A percentile compares a stretch with the other conserved stretches of the same genome.
Conservation (phyloP, 1,140 invertebrate genomes). For the Trinorchestia longiramus region DNA sequence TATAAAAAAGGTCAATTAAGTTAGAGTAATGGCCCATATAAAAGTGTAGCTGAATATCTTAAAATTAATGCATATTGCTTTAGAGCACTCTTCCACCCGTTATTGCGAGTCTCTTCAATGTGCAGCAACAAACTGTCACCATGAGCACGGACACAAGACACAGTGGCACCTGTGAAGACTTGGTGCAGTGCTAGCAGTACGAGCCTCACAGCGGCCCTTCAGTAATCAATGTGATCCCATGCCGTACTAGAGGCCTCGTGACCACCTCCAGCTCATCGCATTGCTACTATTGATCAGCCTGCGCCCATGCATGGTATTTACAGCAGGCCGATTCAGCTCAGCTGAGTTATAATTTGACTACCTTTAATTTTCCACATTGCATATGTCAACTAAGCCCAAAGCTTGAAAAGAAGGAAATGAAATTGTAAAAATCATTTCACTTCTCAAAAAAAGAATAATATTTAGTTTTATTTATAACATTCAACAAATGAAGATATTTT, state of each 20-base stretch:
- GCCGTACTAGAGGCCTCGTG: neutral
- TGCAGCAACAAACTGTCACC: neutral
- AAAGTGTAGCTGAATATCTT: too few species aligned
- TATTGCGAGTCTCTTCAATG: neutral
- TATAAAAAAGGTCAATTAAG: neutral
- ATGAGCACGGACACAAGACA: neutral
- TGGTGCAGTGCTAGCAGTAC: neutral
- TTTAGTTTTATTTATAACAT: too few species aligned
- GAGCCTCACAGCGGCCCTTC: neutral
- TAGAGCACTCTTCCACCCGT: neutral
- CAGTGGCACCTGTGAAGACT: neutral
- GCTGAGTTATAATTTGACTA: too few species aligned
- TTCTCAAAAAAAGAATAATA: too few species aligned
- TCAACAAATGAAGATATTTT: too few species aligned
- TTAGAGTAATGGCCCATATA: too few species aligned
- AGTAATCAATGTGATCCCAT: neutral
- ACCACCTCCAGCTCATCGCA: too few species aligned
- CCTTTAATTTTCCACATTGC: too few species aligned
- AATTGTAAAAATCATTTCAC: too few species aligned
- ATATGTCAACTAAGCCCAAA: too few species aligned
- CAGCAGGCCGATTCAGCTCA: neutral
- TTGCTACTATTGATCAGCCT: neutral
- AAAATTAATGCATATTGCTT: neutral
- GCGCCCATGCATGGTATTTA: neutral
- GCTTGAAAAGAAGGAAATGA: too few species aligned